phyloP scores from a whole-genome alignment of 2,888 invertebrate species.

The Andrena minutula region DNA sequence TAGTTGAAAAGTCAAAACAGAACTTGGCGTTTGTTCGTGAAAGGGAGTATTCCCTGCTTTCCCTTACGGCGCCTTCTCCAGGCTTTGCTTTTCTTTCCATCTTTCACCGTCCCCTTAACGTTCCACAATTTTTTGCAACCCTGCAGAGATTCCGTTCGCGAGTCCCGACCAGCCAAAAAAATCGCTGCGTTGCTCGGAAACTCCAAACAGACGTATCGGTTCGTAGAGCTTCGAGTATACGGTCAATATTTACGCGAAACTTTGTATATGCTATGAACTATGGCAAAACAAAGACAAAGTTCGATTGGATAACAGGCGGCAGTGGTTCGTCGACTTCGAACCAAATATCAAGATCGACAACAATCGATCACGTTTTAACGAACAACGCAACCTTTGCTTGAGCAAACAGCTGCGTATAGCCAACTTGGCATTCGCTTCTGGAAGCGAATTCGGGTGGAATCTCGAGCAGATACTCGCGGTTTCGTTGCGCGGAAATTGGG shows the following conservation, averaged over 20 bases:
- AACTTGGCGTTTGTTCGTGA: slow-evolving; percentile 18
- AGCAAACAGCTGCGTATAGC: not conserved
- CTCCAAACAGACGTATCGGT: not conserved
- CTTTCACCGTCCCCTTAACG: slow-evolving; percentile 1
- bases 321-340: slow-evolving; percentile 22
- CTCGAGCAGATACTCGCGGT: not conserved
- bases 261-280: slow-evolving; percentile 27
- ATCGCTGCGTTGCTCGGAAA: not conserved
- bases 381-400: not conserved
- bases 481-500: slow-evolving; percentile 14
- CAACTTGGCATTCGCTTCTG: not conserved
- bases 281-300: slow-evolving; percentile 51
- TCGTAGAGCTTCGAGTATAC: not conserved
- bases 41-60: slow-evolving; percentile 11
- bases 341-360: slow-evolving; percentile 21
- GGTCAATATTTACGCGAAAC: slow-evolving; percentile 23
- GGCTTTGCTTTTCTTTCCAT: slow-evolving; percentile 4
- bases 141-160: not conserved
- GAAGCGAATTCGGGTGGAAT: not conserved
- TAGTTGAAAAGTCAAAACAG: slow-evolving; percentile 36
- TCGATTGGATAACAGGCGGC: slow-evolving; percentile 51
- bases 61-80: not conserved
- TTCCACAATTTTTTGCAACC: slow-evolving; percentile 1
- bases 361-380: slow-evolving; percentile 13
- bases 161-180: not conserved